A percentile compares a stretch with the other conserved stretches of the same genome.
Evolutionary conservation across 2,888 invertebrate genomes (phyloP).

Genomic region (Drosophila meridionalis): DNA sequence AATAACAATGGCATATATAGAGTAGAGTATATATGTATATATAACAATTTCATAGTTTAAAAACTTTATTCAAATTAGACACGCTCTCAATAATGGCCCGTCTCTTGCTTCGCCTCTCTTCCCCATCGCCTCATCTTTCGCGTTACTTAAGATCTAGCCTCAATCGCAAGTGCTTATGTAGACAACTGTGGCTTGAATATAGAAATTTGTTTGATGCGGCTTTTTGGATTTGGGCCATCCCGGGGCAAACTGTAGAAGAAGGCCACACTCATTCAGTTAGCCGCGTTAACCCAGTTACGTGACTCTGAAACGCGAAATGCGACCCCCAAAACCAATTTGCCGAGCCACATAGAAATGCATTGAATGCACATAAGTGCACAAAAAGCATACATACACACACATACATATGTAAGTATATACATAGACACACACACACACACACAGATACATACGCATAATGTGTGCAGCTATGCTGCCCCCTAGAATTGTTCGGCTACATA

Average conservation of each 20-base stretch:
- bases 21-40: background rate
- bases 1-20: background rate
- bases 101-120: background rate
- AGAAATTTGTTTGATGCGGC: constrained; percentile 14
- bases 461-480: constrained; percentile 33
- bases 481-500: constrained; percentile 27
- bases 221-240: constrained; percentile 44
- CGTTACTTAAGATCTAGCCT: constrained; percentile 2
- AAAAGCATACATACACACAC: background rate
- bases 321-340: constrained; percentile 73
- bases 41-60: background rate
- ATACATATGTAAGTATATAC: too few relatives aligned
- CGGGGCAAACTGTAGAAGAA: constrained; percentile 39
- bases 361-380: constrained; percentile 60
- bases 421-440: background rate
- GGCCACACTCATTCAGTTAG: constrained; percentile 50
- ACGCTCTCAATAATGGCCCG: background rate
- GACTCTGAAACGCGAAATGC: constrained; percentile 74
- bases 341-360: constrained; percentile 47
- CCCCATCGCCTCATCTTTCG: background rate
- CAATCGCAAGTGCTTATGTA: background rate
- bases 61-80: constrained; percentile 5
- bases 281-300: constrained; percentile 73
- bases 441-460: constrained; percentile 17
- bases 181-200: constrained; percentile 7